Evolutionary conservation across 30 jellyfish, hydroid and myxozoan genomes (phyloP).

Genomic region (Nemopilema nomurai): DNA sequence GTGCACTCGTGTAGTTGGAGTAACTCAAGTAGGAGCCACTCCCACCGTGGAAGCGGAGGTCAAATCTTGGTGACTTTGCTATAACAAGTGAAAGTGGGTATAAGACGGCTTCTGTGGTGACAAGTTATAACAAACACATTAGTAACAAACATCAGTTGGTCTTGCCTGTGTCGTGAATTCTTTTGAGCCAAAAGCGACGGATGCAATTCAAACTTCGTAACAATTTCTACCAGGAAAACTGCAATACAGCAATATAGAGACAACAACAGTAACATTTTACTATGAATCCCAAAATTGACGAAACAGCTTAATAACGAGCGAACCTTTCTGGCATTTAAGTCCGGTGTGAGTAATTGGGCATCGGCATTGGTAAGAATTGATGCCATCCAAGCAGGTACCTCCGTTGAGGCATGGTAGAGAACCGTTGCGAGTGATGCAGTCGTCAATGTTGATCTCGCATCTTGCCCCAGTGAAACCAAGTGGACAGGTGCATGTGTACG

Average conservation of each 20-base stretch:
- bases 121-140: too few species aligned
- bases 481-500: constrained; percentile 75
- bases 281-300: too few species aligned
- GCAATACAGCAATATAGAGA: not conserved
- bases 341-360: constrained; percentile 92
- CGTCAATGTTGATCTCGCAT: constrained; percentile 91
- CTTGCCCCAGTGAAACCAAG: constrained; percentile 84
- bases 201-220: too few species aligned
- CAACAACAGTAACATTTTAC: not conserved
- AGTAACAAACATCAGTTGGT: too few species aligned
- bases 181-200: too few species aligned
- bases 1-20: constrained; percentile 22
- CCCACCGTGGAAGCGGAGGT: constrained; percentile 81
- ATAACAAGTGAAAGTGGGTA: not conserved
- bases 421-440: constrained; percentile 58
- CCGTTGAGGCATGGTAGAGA: constrained; percentile 69
- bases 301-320: too few species aligned
- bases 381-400: constrained; percentile 78
- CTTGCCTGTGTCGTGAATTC: too few species aligned
- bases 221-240: too few species aligned
- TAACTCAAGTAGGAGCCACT: constrained; percentile 62
- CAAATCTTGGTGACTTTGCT: constrained; percentile 83
- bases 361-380: constrained; percentile 63
- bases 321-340: constrained; percentile 85
- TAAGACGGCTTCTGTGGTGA: too few species aligned